Conservation (phyloP, 2,113 vertebrate species). For the Chloropsis hardwickii region DNA sequence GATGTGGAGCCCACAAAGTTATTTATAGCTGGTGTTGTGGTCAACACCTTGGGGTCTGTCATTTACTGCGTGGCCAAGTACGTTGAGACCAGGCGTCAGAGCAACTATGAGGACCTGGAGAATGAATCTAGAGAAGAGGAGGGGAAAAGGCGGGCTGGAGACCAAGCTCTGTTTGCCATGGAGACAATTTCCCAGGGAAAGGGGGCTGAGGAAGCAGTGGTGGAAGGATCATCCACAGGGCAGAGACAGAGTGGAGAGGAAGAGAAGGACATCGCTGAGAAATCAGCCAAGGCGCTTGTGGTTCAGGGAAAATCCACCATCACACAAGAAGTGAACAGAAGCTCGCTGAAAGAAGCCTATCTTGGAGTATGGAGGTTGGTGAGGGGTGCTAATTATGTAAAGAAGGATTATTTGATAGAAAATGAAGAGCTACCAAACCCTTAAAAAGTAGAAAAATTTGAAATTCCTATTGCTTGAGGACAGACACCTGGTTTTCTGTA, state of each 20-base stretch:
- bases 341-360: constrained; percentile 80
- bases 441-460: constrained; percentile 60
- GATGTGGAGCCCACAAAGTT: constrained; percentile 90
- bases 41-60: constrained; percentile 94
- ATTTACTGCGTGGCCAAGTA: constrained; percentile 95
- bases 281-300: not conserved
- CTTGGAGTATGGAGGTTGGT: constrained; percentile 88
- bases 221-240: constrained; percentile 5
- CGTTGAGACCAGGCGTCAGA: constrained; percentile 85
- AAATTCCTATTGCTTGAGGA: constrained; percentile 5
- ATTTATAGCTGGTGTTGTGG: constrained; percentile 91
- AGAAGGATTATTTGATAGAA: constrained; percentile 88
- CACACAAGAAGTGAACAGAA: constrained; percentile 51
- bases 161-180: constrained; percentile 67
- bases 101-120: constrained; percentile 90
- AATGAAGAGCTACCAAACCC: constrained; percentile 93
- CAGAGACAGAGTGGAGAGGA: not conserved
- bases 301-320: constrained; percentile 32
- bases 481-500: constrained; percentile 18
- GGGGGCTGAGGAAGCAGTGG: constrained; percentile 6
- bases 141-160: constrained; percentile 42
- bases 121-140: constrained; percentile 72
- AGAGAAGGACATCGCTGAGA: not conserved
- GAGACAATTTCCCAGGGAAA: constrained; percentile 58
- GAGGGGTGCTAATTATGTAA: constrained; percentile 83